Evolutionary conservation across 2,888 invertebrate species (phyloP).

Genomic region (Pyrgus malvae): DNA sequence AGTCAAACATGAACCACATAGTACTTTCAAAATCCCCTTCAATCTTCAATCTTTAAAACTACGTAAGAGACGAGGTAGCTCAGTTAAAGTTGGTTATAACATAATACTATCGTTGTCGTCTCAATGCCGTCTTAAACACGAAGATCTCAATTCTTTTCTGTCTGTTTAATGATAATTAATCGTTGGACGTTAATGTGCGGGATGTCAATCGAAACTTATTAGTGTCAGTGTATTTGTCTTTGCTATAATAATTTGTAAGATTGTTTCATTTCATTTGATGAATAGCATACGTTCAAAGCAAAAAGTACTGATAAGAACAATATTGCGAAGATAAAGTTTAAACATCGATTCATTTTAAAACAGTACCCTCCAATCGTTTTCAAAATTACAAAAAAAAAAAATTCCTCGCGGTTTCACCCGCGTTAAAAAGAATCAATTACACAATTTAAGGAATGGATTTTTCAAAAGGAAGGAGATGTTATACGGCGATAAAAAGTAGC

Average conservation of each 20-base stretch:
- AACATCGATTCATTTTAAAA: too few relatives aligned
- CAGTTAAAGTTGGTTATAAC: constrained; percentile 49
- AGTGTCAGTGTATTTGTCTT: constrained; percentile 52
- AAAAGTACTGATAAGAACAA: too few relatives aligned
- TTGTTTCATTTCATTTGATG: background rate
- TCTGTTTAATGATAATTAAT: constrained; percentile 74
- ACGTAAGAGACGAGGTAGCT: constrained; percentile 41
- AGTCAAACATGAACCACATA: constrained; percentile 46
- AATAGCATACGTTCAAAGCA: background rate
- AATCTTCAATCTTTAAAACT: constrained; percentile 23
- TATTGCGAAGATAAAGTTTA: too few relatives aligned
- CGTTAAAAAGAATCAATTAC: too few relatives aligned
- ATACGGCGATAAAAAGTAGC: too few relatives aligned
- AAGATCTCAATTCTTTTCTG: constrained; percentile 66
- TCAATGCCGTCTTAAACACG: constrained; percentile 77
- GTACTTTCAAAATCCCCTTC: constrained; percentile 39
- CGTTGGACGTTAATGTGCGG: constrained; percentile 64
- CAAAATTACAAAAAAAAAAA: too few relatives aligned
- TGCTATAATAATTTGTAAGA: constrained; percentile 3
- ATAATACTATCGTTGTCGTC: constrained; percentile 74
- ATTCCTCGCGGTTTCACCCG: too few relatives aligned
- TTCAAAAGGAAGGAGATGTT: too few relatives aligned
- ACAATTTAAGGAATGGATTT: too few relatives aligned
- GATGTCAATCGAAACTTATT: constrained; percentile 70
- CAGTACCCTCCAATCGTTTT: too few relatives aligned